Conservation (phyloP, 2,797 vertebrate species). For the Lateolabrax maculatus region DNA sequence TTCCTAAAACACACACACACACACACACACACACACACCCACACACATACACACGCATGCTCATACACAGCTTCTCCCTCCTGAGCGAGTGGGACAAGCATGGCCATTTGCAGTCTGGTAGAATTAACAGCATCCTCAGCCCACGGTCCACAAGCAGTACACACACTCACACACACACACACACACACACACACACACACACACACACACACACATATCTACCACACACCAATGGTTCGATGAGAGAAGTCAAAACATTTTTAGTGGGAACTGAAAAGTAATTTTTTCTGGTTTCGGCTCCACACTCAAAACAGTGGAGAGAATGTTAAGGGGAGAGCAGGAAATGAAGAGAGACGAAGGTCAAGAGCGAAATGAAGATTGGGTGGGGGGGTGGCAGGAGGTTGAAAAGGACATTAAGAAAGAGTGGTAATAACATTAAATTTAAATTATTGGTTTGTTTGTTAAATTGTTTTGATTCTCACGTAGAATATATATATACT, state of each 20-base stretch:
- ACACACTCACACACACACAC: slow-evolving; percentile 13
- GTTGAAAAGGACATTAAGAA: slow-evolving; percentile 30
- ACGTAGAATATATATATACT: slow-evolving; percentile 1
- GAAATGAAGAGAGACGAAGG: slow-evolving; percentile 58
- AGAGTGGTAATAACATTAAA: slow-evolving; percentile 34
- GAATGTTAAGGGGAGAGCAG: slow-evolving; percentile 40
- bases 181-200: slow-evolving; percentile 16
- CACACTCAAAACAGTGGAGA: slow-evolving; percentile 13
- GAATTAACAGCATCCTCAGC: slow-evolving; percentile 52
- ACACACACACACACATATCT: background rate
- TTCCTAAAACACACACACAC: slow-evolving; percentile 9
- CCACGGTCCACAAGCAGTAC: slow-evolving; percentile 1
- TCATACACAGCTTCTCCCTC: slow-evolving; percentile 30
- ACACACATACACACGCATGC: slow-evolving; percentile 5
- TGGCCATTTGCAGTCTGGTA: slow-evolving; percentile 62
- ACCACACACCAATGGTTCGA: slow-evolving; percentile 24
- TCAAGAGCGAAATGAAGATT: slow-evolving; percentile 43
- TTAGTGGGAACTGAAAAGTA: slow-evolving; percentile 23
- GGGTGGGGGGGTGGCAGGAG: background rate
- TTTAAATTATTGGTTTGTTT: too few species aligned
- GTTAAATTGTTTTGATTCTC: slow-evolving; percentile 29
- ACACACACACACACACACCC: background rate
- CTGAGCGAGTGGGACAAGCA: slow-evolving; percentile 51
- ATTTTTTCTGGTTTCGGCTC: slow-evolving; percentile 29
- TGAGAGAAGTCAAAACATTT: slow-evolving; percentile 40